Evolutionary conservation across 2,797 vertebrate genomes (phyloP), one percentile per base, ranked within the genome.

Genomic region (Gambusia yucatana): DNA sequence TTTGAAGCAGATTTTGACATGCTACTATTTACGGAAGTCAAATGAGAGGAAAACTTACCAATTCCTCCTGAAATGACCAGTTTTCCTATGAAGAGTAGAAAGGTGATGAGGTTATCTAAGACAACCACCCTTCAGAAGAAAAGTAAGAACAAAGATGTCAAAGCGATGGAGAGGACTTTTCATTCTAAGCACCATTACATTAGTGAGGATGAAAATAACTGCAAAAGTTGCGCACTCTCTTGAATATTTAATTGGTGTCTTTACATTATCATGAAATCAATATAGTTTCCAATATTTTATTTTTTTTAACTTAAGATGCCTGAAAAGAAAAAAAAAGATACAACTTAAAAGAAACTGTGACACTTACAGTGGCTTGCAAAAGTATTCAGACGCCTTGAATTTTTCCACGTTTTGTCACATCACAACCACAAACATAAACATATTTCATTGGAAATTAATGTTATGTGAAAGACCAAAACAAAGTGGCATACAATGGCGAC

Each of bases 81-180:
- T 91, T 99, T 99, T 43, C 98, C 98, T 91, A 99, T 91, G 87
- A 98, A 96, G 9, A 99, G 94, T 90, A 99, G 92, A 84, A 99
- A 99, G 83, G 98, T 96, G 73, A 97, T 99, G 82, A 99, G 97
- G 93, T 97, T 98, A 92, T 99, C 98, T 91, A 99, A 93, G 82
- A 98, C 95, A 30, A 97, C 96, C 88, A 99, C 97, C 90, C 98
- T 99, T 80, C 79, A 84, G 48, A 88, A 73, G 70, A 82, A 46
- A 22, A 79, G 39, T 63, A 72, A 70, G 88, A 77, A 78, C 52
- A 73, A 78, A 80, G 1, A 71, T 10, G 78, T 57, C 47, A 82
- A 43, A 77, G 25, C 73, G 6, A 44, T 28, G 0, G 13, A 84
- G 50, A 77, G 48, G 33, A 52, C 33, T 57, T 17, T 17, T 39